Conservation (phyloP, 2,888 invertebrate species). For the Erebia epiphron region DNA sequence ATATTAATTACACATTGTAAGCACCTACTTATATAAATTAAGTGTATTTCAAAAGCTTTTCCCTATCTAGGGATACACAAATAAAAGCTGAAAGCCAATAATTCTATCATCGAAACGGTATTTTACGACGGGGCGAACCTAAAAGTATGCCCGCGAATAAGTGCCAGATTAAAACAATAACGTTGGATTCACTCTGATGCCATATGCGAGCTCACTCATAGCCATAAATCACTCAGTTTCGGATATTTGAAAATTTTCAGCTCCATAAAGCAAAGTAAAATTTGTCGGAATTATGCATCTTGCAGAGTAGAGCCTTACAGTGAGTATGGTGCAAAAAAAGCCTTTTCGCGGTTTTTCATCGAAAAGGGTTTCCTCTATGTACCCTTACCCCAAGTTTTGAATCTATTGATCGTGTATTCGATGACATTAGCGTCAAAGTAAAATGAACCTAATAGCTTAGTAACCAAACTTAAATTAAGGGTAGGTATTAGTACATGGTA, state of each 20-base stretch:
- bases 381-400: no score
- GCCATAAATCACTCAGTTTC: conserved; percentile 24
- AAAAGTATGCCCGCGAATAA: conserved; percentile 27
- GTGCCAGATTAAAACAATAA: conserved; percentile 31
- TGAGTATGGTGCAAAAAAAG: no score
- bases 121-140: conserved; percentile 9
- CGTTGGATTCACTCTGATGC: conserved; percentile 22
- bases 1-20: no score
- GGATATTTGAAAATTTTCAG: conserved; percentile 22
- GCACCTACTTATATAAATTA: no score
- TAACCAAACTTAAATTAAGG: no score
- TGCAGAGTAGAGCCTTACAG: no score
- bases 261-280: conserved; percentile 3
- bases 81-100: conserved; percentile 4
- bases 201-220: conserved; percentile 20
- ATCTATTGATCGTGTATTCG: no score
- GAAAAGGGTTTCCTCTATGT: no score
- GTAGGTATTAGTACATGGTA: no score
- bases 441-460: no score
- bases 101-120: conserved; percentile 15
- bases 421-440: no score
- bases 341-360: no score
- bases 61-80: not conserved
- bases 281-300: not conserved
- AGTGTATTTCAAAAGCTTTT: not conserved